Base-by-base conservation (phyloP, 1,140 invertebrate genomes). In the Neodiprion pinetum region DNA sequence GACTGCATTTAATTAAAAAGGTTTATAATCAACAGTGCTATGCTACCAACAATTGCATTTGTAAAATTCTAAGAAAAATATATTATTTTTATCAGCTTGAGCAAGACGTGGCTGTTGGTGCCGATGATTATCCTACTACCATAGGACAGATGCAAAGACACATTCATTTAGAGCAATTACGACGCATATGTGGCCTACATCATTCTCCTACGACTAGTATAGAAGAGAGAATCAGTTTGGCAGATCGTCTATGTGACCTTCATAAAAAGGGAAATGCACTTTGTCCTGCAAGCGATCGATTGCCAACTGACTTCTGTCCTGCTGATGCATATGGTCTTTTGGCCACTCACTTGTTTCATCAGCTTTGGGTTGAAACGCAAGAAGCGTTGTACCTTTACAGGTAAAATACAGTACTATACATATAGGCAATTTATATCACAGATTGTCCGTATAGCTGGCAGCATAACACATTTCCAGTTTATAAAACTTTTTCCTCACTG, bases 251-350 rank as follows among this genome's bases (percentile, higher is more conserved):
- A 11, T 78, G 80, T 9, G 79, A 85, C 80, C 81, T 88, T 53
- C 88, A 89, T 68, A 78, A 88, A 48, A 85, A 84, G 71, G 86
- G 87, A 28, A 83, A 79, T 70, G 77, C 76, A 75, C 69, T 87
- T 10, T 88, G 84, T 88, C 89, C 81, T 74, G 79, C 88, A 0
- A 85, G 88, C 69, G 86, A 90, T 47, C 83, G 91, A 78, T 80
- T 91, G 74, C 82, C 88, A 66, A 92, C 92, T 23, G 91, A 93
- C 79, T 90, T 92, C 80, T 91, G 90, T 79, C 86, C 92, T 4
- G 90, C 92, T 70, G 96, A 98, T 88, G 90, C 92, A 4, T 97
- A 97, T 82, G 90, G 93, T 4, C 84, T 97, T 68, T 84, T 98
- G 48, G 94, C 94, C 21, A 93, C 92, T 7, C 94, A 97, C 86